Evolutionary conservation across 2,113 vertebrate species (phyloP), one percentile per base, ranked within the genome.

Genomic region (Rhea americana): DNA sequence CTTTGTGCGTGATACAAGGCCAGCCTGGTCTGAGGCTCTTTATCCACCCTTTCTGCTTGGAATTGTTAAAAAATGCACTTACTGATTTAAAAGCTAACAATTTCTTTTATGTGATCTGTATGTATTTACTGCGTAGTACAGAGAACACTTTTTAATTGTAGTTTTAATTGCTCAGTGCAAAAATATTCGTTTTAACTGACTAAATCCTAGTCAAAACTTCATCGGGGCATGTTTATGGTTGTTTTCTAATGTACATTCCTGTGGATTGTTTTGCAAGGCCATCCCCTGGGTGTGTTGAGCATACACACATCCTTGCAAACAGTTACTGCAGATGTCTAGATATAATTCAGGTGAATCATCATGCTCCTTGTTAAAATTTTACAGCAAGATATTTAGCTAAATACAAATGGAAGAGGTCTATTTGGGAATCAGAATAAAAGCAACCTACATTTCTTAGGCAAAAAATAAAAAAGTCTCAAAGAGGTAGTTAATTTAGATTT

Each of bases 341-440:
- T 82, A 21, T 94, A 91, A 96, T 94, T 93, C 90, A 90, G 90
- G 93, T 96, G 95, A 96, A 82, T 96, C 95, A 96, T 90, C 91
- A 55, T 91, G n/a, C 83, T 73, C 39, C 88, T 96, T 94, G 78
- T 94, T 95, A 93, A 97, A 89, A 62, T 84, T 94, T 91, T 93
- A 94, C 70, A 92, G 82, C 70, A 94, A 95, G 94, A 90, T 88
- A 95, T 85, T 97, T 95, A 90, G 77, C 91, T 91, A 92, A 87
- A 92, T 82, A 67, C 47, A 59, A 65, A 59, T 63, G 74, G 86
- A 87, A 82, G 82, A 95, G 87, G 70, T 91, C 90, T 97, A 67
- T 70, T 89, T 90, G 92, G 94, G 71, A 71, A 85, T 95, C 66
- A 68, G 55, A 93, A 89, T 82, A 87, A 91, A 94, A 94, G 82